Conservation (phyloP, 2,113 vertebrate genomes). For the Shinisaurus crocodilurus region DNA sequence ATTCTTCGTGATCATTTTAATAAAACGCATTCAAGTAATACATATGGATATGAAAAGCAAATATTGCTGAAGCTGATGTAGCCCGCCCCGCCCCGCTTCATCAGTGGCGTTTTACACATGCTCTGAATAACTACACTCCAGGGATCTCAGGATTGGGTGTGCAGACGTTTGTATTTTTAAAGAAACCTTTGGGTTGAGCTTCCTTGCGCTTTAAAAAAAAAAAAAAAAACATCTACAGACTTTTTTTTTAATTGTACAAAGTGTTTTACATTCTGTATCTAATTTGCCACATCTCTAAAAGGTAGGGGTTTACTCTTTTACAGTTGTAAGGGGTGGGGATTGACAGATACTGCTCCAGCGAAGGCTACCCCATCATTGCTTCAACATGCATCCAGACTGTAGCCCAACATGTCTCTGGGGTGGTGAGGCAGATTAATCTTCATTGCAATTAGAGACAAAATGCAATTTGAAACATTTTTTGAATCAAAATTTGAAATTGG, state of each 20-base stretch:
- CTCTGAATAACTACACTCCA: neutral
- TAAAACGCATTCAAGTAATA: neutral
- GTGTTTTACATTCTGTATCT: no score
- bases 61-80: neutral
- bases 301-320: neutral
- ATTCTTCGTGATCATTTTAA: neutral
- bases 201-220: no score
- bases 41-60: accelerated
- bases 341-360: neutral
- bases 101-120: neutral
- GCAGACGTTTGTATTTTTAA: neutral
- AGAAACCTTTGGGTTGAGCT: neutral
- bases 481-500: neutral
- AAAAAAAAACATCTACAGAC: no score
- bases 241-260: no score
- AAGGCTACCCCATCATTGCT: no score
- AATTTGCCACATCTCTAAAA: neutral
- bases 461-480: neutral
- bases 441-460: neutral
- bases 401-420: neutral
- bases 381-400: neutral
- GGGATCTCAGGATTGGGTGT: neutral
- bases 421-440: neutral
- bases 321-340: neutral
- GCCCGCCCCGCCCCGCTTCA: no score